Conservation (phyloP, 2,888 invertebrate species). For the Folsomia manolachei region DNA sequence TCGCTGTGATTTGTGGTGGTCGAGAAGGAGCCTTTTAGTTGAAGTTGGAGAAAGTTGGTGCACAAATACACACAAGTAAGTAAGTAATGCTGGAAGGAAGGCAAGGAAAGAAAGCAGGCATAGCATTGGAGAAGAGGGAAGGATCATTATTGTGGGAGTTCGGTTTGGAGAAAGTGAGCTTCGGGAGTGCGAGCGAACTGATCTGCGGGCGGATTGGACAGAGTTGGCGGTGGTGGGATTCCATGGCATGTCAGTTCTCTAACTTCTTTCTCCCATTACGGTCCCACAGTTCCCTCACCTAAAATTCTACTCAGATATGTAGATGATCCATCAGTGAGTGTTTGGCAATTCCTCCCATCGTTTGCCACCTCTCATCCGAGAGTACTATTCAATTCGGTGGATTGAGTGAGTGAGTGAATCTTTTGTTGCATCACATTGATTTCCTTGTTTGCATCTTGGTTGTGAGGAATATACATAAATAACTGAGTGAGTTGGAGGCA, state of each 20-base stretch:
- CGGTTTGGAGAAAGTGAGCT: slow-evolving; percentile 2
- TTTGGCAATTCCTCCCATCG: slow-evolving; percentile 3
- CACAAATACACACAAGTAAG: too few relatives aligned
- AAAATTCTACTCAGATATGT: slow-evolving; percentile 13
- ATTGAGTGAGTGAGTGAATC: too few relatives aligned
- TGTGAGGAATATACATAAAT: not conserved
- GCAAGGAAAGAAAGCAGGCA: too few relatives aligned
- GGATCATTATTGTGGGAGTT: not conserved
- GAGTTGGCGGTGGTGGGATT: slow-evolving; percentile 3
- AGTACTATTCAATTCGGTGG: too few relatives aligned
- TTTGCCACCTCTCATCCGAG: not conserved
- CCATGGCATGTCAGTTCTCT: slow-evolving; percentile 5
- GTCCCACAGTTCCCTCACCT: not conserved
- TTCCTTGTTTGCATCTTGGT: not conserved
- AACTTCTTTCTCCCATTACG: not conserved
- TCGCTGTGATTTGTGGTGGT: slow-evolving; percentile 1
- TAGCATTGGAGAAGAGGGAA: not conserved
- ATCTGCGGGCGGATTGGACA: not conserved
- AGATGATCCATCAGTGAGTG: slow-evolving; percentile 11
- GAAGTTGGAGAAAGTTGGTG: not conserved
- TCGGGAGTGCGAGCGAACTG: not conserved
- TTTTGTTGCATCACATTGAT: slow-evolving; percentile 3
- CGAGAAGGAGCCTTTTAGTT: not conserved
- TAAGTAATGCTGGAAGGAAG: too few relatives aligned
- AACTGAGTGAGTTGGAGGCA: not conserved